Base-by-base conservation (phyloP, 2,888 invertebrate species). In the Drosophila sordidapex region DNA sequence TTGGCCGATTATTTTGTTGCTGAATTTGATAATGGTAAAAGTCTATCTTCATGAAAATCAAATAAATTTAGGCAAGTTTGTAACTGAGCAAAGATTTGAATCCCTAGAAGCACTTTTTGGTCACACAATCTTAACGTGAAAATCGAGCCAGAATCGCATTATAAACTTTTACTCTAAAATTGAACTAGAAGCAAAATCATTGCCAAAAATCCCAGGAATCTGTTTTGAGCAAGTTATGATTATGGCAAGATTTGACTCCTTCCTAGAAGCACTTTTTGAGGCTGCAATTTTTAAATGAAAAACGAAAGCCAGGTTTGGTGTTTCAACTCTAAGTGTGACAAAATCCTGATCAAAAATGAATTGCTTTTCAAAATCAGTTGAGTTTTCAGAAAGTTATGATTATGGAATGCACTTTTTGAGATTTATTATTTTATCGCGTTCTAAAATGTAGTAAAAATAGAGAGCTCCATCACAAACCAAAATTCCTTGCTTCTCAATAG, bases 391-490 rank as follows among this genome's bases (percentile, higher is more conserved):
- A 33, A 10, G 33, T 11, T 10, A 11, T 33, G 33, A 11, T 1
- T 33, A 33, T 33, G 33, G 11, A 11, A 33, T 10, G 11, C 4
- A 33, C 0, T 33, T 33, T 11, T 33, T 10, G 2, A 10, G 2
- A 4, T 31, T 8, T 2, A 31, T 31, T 31, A 31, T 31, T 31
- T 31, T 31, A 0, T n/a, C 0, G n/a, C 1, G 3, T 6, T 21
- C 6, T 13, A 21, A 3, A n/a, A 1, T 11, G 3, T 11, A 0
- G 2, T 11, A n/a, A n/a, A 13, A 21, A 6, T 21, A 21, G 0
- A 43, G 13, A 43, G 6, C 11, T 7, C 4, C 13, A 21, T 46
- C 7, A 7, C 1, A 21, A 46, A 4, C 21, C 13, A 1, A 46
- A 13, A 7, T 46, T 10, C 7, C 18, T 38, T 18, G 38, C 18